Percentiles rank a stretch among this genome's conserved stretches.
Evolutionary conservation across 1,140 invertebrate genomes (phyloP).

Genomic region (Vanessa tameamea): DNA sequence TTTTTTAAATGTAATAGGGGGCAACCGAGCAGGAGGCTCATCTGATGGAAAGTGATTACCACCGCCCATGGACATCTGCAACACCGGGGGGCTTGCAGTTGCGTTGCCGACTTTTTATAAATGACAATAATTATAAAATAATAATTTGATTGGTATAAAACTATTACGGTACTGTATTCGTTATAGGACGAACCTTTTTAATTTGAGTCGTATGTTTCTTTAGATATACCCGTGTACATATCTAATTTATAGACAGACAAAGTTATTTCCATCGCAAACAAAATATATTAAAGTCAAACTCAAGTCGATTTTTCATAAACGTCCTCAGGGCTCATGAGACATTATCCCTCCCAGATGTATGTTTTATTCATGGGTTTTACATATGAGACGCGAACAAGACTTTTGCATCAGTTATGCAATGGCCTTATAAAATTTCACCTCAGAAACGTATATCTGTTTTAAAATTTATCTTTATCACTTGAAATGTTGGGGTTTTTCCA

Average conservation of each 20-base stretch:
- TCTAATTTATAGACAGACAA: not conserved
- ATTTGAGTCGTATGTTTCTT: too few relatives aligned
- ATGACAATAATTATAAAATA: too few relatives aligned
- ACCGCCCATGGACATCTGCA: too few relatives aligned
- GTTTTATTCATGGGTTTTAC: not conserved
- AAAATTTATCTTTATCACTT: not conserved
- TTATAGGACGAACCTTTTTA: too few relatives aligned
- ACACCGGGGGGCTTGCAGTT: too few relatives aligned
- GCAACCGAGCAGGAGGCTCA: too few relatives aligned
- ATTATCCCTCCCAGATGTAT: not conserved
- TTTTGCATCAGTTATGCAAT: slow-evolving; percentile 1
- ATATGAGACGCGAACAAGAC: not conserved
- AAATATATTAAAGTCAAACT: not conserved
- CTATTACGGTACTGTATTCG: too few relatives aligned
- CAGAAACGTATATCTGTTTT: not conserved
- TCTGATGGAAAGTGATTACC: too few relatives aligned
- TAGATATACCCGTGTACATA: too few relatives aligned
- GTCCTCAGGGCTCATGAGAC: slow-evolving; percentile 1
- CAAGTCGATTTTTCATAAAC: slow-evolving; percentile 1
- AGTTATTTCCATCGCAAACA: not conserved
- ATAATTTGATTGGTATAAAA: too few relatives aligned
- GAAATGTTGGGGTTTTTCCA: not conserved
- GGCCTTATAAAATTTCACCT: not conserved
- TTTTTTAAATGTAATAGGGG: too few relatives aligned
- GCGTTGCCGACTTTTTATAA: too few relatives aligned